Conservation (phyloP, 2,113 vertebrate species). For the Chlorodrepanis virens region DNA sequence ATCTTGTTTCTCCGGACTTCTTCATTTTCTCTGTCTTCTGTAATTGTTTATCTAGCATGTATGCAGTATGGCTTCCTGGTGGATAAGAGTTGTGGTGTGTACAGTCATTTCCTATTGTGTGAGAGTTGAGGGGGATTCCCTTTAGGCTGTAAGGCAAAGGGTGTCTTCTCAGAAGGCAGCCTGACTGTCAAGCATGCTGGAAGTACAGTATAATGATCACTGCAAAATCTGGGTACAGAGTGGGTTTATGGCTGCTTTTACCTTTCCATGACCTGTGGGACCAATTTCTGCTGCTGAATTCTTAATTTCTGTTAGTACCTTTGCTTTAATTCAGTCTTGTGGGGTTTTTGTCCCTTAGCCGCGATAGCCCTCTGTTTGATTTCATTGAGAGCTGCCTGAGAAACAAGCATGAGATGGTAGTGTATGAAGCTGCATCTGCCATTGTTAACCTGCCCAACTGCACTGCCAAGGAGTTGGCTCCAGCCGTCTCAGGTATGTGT, state of each 20-base stretch:
- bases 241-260: not conserved
- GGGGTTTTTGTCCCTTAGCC: conserved; percentile 39
- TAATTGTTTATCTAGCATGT: not conserved
- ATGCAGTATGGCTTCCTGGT: not conserved
- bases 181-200: not conserved
- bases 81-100: not conserved
- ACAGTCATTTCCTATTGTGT: not conserved
- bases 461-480: conserved; percentile 81
- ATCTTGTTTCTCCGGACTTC: not conserved
- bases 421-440: conserved; percentile 83
- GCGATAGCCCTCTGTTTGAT: conserved; percentile 79
- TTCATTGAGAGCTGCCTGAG: conserved; percentile 82
- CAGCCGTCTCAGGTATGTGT: conserved; percentile 77
- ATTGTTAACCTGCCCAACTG: conserved; percentile 79
- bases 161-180: not conserved
- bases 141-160: not conserved
- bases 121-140: not conserved
- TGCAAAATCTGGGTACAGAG: not conserved
- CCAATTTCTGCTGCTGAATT: not conserved
- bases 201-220: not conserved
- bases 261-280: not conserved
- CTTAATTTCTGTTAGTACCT: not conserved
- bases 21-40: not conserved
- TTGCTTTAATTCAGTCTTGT: not conserved
- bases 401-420: conserved; percentile 84